Conservation (phyloP, 2,113 vertebrate genomes). For the Microtus montanus region DNA sequence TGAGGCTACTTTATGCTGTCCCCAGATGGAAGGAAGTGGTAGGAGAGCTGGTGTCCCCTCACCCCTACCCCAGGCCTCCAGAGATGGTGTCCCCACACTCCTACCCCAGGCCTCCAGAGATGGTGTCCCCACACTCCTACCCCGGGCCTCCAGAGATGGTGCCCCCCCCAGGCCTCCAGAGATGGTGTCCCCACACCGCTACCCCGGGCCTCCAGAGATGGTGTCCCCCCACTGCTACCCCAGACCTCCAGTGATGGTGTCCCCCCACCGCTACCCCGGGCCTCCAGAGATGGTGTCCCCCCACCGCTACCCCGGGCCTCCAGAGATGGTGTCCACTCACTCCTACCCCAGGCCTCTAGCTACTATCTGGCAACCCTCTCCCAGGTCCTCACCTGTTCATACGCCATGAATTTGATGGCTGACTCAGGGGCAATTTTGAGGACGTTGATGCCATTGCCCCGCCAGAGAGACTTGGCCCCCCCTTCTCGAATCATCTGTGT, state of each 20-base stretch:
- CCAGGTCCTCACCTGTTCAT: slow-evolving; percentile 91
- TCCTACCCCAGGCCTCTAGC: neutral
- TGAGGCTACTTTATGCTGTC: neutral
- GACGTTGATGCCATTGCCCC: slow-evolving; percentile 97
- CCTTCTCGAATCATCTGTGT: slow-evolving; percentile 95
- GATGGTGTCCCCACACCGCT: no score
- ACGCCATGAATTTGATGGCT: slow-evolving; percentile 98
- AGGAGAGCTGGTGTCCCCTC: neutral
- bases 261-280: no score
- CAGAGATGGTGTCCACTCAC: neutral
- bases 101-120: neutral
- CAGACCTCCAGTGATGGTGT: neutral
- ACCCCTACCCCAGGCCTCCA: neutral
- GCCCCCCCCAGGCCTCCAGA: neutral
- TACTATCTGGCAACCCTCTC: accelerated
- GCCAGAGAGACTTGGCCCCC: slow-evolving; percentile 92
- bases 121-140: neutral
- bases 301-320: neutral
- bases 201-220: neutral
- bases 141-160: neutral
- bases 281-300: neutral
- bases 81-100: neutral
- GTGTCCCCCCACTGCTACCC: neutral
- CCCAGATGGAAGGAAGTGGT: neutral
- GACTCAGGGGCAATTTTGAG: slow-evolving; percentile 97